phyloP scores from a whole-genome alignment of 2,113 vertebrate genomes.

The Callionymus lyra region DNA sequence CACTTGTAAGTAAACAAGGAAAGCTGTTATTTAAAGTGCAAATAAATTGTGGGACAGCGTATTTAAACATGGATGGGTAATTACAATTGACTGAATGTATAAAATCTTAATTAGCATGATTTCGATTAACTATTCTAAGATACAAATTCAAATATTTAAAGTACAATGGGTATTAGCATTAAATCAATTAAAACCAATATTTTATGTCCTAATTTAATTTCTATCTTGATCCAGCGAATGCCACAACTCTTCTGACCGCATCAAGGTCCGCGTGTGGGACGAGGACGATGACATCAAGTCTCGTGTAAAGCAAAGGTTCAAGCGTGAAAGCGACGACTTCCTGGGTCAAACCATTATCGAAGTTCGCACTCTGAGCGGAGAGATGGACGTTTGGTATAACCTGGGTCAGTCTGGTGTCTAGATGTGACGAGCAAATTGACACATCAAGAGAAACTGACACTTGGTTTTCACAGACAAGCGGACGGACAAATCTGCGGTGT shows the following conservation, averaged over 20 bases:
- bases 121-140: too few relatives aligned
- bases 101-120: too few relatives aligned
- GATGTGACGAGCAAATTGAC: slow-evolving; percentile 5
- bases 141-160: too few relatives aligned
- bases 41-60: too few relatives aligned
- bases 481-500: slow-evolving; percentile 94
- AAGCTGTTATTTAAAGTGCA: not conserved
- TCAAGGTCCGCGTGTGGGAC: slow-evolving; percentile 96
- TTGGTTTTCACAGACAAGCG: slow-evolving; percentile 77
- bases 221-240: slow-evolving; percentile 74
- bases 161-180: too few relatives aligned
- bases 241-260: slow-evolving; percentile 96
- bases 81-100: too few relatives aligned
- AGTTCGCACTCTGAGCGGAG: slow-evolving; percentile 91
- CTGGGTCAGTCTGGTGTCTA: slow-evolving; percentile 71
- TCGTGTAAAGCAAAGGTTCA: slow-evolving; percentile 91
- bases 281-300: slow-evolving; percentile 97
- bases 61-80: too few relatives aligned
- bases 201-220: too few relatives aligned
- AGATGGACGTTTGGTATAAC: slow-evolving; percentile 99
- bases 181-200: too few relatives aligned
- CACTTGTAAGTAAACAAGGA: slow-evolving; percentile 83
- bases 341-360: slow-evolving; percentile 97
- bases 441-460: slow-evolving; percentile 4
- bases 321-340: slow-evolving; percentile 92